These are phyloP conservation scores for Harmothoe impar DNA, from an alignment of 2,888 invertebrate species.

Conservation along the genomic window DNA sequence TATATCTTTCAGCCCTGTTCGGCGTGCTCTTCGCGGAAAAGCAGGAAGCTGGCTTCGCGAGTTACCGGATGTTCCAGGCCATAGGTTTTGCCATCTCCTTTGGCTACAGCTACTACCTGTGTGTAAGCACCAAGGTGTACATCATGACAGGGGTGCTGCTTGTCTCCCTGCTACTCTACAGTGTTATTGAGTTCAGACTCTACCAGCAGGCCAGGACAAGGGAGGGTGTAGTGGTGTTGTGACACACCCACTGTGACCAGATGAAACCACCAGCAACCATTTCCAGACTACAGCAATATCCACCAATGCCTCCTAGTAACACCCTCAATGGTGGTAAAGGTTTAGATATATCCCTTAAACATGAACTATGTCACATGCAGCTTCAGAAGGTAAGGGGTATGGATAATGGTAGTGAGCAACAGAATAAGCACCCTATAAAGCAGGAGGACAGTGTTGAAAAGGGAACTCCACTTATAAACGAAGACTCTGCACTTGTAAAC, in stretches of 20 bases:
- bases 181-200: conserved; percentile 85
- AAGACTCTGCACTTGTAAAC: too few relatives aligned
- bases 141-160: conserved; percentile 88
- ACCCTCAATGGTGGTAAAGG: too few relatives aligned
- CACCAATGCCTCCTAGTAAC: too few relatives aligned
- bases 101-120: conserved; percentile 91
- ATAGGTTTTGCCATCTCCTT: conserved; percentile 95
- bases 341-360: too few relatives aligned
- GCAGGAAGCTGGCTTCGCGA: conserved; percentile 95
- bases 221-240: conserved; percentile 61
- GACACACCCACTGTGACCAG: conserved; percentile 30
- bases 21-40: conserved; percentile 93
- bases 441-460: too few relatives aligned
- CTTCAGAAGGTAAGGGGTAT: too few relatives aligned
- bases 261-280: too few relatives aligned
- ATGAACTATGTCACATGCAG: too few relatives aligned
- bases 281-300: too few relatives aligned
- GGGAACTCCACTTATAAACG: too few relatives aligned
- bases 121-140: conserved; percentile 90
- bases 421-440: too few relatives aligned
- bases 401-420: too few relatives aligned
- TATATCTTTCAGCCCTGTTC: conserved; percentile 86
- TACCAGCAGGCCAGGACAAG: conserved; percentile 66
- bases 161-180: conserved; percentile 90
- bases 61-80: conserved; percentile 95